phyloP scores from a whole-genome alignment of 2,888 invertebrate genomes.

The Callinectes sapidus region DNA sequence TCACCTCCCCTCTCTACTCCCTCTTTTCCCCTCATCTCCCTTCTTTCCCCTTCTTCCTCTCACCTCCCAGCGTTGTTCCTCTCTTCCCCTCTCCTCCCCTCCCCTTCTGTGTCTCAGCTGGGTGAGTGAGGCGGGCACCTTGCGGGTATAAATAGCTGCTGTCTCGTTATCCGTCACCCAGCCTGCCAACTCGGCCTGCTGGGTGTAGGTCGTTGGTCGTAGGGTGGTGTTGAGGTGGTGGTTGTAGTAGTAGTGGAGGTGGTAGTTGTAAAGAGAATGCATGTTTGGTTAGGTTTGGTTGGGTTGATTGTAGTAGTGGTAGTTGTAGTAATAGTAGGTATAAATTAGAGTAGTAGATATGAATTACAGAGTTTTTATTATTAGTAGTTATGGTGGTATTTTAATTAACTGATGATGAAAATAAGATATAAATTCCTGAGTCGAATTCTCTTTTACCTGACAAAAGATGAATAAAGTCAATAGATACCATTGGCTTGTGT shows the following conservation, averaged over 20 bases:
- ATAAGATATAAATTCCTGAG: too few species aligned
- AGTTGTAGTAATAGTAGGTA: not conserved
- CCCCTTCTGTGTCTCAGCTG: not conserved
- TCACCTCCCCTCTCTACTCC: not conserved
- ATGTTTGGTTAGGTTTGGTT: not conserved
- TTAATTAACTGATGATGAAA: too few species aligned
- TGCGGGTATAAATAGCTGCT: conserved; percentile 19
- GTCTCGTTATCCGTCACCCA: conserved; percentile 16
- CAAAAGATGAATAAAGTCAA: not conserved
- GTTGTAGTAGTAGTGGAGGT: not conserved
- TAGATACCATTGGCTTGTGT: not conserved
- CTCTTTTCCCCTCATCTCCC: not conserved
- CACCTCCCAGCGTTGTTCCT: not conserved
- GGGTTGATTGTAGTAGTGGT: not conserved
- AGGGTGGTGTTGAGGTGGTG: not conserved
- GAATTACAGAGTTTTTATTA: not conserved
- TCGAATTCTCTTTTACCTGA: too few species aligned
- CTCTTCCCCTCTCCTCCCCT: not conserved
- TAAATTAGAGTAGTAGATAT: not conserved
- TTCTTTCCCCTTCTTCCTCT: not conserved
- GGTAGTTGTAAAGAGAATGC: not conserved
- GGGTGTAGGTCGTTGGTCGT: conserved; percentile 12
- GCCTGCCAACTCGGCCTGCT: conserved; percentile 4
- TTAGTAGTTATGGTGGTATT: too few species aligned
- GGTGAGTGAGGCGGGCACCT: not conserved